Base-by-base conservation (phyloP, 2,797 vertebrate genomes). In the Psittacula echo region DNA sequence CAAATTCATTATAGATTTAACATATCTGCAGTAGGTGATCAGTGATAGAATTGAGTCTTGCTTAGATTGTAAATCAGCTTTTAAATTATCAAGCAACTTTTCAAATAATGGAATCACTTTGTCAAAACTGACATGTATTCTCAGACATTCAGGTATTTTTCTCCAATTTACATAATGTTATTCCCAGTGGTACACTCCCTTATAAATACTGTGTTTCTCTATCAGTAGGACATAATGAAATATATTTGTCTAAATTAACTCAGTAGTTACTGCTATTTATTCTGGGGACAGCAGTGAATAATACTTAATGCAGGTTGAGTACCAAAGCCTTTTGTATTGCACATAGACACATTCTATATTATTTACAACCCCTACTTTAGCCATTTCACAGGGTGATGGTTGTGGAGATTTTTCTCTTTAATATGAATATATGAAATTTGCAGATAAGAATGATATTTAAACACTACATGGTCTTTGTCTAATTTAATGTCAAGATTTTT, bases 401-500 rank as follows among this genome's bases (percentile, higher is more conserved):
- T 77, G n/a, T 27, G 18, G 24, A 78, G 19, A 41, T 41, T 67
- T 77, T 90, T 71, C 12, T 60, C 73, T 85, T 50, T 68, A 37
- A 50, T 30, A 75, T 1, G 1, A 61, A 42, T 14, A 54, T 7
- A 51, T 0, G 2, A 72, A 66, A 5, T 66, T 7, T 73, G 72
- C 27, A 65, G 18, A 41, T 37, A 45, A 5, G 27, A 86, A 41
- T 64, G 0, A n/a, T 72, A 75, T n/a, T 66, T 21, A 85, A 56
- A 56, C 8, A 5, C 4, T 42, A 11, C 1, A 0, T 13, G 4
- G 2, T 14, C 42, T 65, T 83, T 39, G 1, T 34, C 2, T 70
- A 42, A 66, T 71, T 81, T 50, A 10, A 53, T 15, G 30, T 32
- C 5, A 76, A 27, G 5, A 24, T 24, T 67, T 58, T 72, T 84